phyloP scores from a whole-genome alignment of 2,888 invertebrate species.

The Eumacrocentrus americanus region DNA sequence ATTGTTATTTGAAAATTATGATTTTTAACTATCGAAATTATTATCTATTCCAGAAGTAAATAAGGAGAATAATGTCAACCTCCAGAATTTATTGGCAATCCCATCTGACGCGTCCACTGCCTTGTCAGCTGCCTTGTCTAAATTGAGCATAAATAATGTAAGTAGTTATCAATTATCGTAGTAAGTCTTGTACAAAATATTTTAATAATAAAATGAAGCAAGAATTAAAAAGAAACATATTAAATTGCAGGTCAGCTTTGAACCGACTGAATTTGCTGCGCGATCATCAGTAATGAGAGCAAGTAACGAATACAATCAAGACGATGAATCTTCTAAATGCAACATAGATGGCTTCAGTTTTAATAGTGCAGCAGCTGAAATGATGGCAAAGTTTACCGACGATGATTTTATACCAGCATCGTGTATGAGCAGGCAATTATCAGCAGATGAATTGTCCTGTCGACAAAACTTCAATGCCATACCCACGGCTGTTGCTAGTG shows the following conservation, averaged over 20 bases:
- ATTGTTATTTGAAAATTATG: conserved; percentile 7
- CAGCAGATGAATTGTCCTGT: conserved; percentile 61
- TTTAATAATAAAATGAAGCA: not conserved
- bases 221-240: conserved; percentile 8
- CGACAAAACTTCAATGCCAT: conserved; percentile 48
- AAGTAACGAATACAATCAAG: conserved; percentile 25
- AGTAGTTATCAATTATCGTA: conserved; percentile 29
- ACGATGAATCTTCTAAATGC: conserved; percentile 31
- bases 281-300: conserved; percentile 51
- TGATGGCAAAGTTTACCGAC: conserved; percentile 50
- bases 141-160: conserved; percentile 39
- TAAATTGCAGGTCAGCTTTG: conserved; percentile 48
- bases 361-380: conserved; percentile 46
- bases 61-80: conserved; percentile 52
- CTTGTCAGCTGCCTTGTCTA: conserved; percentile 13
- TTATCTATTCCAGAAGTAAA: conserved; percentile 40
- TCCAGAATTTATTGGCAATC: conserved; percentile 38
- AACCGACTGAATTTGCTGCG: conserved; percentile 54
- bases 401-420: conserved; percentile 57
- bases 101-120: conserved; percentile 26
- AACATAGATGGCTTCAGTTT: conserved; percentile 46
- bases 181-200: too few relatives aligned
- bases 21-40: too few relatives aligned
- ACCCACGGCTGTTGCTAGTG: conserved; percentile 40
- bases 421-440: conserved; percentile 56